Conservation (phyloP, 2,888 invertebrate species). For the Lasioglossum villosulum region DNA sequence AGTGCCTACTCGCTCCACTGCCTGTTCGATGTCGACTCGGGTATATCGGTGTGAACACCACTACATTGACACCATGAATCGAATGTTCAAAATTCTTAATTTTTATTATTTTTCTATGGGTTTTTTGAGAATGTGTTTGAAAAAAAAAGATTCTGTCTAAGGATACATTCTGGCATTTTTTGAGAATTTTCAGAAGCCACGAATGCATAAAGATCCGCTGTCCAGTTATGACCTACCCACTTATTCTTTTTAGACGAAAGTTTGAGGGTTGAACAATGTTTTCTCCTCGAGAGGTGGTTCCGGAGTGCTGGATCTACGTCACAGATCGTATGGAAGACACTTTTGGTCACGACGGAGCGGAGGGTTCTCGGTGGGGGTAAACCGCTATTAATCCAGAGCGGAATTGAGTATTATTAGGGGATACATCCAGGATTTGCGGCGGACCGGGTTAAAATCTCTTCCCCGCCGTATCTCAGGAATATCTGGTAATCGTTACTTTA, state of each 20-base stretch:
- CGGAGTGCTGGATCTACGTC: conserved; percentile 41
- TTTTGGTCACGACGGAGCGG: conserved; percentile 45
- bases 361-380: conserved; percentile 76
- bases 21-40: too few relatives aligned
- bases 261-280: background rate
- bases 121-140: too few relatives aligned
- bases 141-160: too few relatives aligned
- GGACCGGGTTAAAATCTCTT: conserved; percentile 82
- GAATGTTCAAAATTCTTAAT: too few relatives aligned
- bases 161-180: too few relatives aligned
- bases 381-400: conserved; percentile 84
- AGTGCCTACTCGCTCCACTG: too few relatives aligned
- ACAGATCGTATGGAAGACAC: conserved; percentile 61
- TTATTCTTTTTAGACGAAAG: background rate
- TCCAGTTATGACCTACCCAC: too few relatives aligned
- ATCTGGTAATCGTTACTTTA: conserved; percentile 79
- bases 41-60: too few relatives aligned
- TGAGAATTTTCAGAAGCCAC: too few relatives aligned
- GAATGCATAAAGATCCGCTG: too few relatives aligned
- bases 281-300: conserved; percentile 70
- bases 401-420: conserved; percentile 84
- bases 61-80: too few relatives aligned
- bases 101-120: too few relatives aligned
- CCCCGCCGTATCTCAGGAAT: conserved; percentile 80
- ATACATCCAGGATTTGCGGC: conserved; percentile 82